Evolutionary conservation across 2,888 invertebrate species (phyloP).

Genomic region (Cheilosia urbana): DNA sequence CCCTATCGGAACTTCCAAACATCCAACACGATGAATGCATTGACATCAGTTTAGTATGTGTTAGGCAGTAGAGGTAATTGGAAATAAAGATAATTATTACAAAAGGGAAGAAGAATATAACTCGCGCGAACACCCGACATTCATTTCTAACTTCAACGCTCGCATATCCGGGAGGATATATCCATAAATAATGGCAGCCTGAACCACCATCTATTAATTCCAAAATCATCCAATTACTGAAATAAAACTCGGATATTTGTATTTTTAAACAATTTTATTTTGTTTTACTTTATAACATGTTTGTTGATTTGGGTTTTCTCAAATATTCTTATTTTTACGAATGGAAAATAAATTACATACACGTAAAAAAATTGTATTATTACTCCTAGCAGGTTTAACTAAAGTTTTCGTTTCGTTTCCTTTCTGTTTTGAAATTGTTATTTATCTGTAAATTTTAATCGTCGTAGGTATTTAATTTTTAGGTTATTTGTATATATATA

Average conservation of each 20-base stretch:
- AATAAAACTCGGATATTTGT: slow-evolving; percentile 1
- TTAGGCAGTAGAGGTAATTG: too few relatives aligned
- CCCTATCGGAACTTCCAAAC: too few relatives aligned
- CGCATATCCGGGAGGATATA: too few relatives aligned
- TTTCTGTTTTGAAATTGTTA: slow-evolving; percentile 31
- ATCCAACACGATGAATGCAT: too few relatives aligned
- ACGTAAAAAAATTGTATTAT: slow-evolving; percentile 69
- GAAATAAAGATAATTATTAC: too few relatives aligned
- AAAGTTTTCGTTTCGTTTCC: slow-evolving; percentile 20
- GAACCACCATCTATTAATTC: too few relatives aligned
- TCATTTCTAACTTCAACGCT: too few relatives aligned
- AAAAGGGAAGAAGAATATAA: too few relatives aligned
- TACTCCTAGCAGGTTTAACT: slow-evolving; percentile 69
- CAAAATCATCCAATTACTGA: not conserved
- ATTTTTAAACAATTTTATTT: slow-evolving; percentile 75
- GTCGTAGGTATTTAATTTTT: slow-evolving; percentile 34
- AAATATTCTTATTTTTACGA: slow-evolving; percentile 36
- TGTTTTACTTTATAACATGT: slow-evolving; percentile 68
- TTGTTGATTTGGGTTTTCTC: slow-evolving; percentile 41
- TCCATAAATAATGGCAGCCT: too few relatives aligned
- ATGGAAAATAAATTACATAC: slow-evolving; percentile 57
- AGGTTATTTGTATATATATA: slow-evolving; percentile 36
- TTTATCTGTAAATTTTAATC: slow-evolving; percentile 44
- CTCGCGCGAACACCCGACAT: too few relatives aligned
- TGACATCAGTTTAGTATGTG: too few relatives aligned